phyloP scores from a whole-genome alignment of 2,113 vertebrate species.

The Sebastes fasciatus region DNA sequence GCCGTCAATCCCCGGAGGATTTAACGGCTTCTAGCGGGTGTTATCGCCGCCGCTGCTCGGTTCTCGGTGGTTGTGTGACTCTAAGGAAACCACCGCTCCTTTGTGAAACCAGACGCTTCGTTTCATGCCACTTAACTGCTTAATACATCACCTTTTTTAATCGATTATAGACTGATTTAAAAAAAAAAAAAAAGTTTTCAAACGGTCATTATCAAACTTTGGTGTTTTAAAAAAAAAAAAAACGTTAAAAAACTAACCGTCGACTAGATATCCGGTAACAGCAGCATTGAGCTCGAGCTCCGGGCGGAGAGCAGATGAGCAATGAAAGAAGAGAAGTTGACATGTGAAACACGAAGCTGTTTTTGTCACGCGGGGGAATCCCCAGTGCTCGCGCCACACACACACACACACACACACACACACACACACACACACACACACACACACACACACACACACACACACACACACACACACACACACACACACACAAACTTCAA shows the following conservation, averaged over 20 bases:
- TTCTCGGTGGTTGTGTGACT: constrained; percentile 43
- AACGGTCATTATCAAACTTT: background rate
- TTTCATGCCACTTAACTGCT: constrained; percentile 78
- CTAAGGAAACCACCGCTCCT: constrained; percentile 66
- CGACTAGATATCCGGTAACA: constrained; percentile 69
- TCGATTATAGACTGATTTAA: background rate
- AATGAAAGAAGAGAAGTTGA: constrained; percentile 68
- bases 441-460: background rate
- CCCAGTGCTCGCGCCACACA: constrained; percentile 70
- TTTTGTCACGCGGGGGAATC: constrained; percentile 81
- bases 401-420: background rate
- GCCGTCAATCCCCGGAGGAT: constrained; percentile 27
- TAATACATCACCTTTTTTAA: background rate
- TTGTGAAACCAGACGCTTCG: constrained; percentile 70
- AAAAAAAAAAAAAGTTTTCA: background rate
- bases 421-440: too few species aligned
- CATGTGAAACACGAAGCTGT: constrained; percentile 70
- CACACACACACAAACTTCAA: background rate
- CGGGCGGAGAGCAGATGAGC: constrained; percentile 58
- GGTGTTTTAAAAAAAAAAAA: too few species aligned
- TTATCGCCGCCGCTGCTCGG: constrained; percentile 32
- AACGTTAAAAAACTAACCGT: background rate
- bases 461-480: too few species aligned
- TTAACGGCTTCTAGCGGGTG: constrained; percentile 43
- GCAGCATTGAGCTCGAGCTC: constrained; percentile 28